Conservation (phyloP, 1,140 invertebrate genomes). For the Riptortus pedestris region DNA sequence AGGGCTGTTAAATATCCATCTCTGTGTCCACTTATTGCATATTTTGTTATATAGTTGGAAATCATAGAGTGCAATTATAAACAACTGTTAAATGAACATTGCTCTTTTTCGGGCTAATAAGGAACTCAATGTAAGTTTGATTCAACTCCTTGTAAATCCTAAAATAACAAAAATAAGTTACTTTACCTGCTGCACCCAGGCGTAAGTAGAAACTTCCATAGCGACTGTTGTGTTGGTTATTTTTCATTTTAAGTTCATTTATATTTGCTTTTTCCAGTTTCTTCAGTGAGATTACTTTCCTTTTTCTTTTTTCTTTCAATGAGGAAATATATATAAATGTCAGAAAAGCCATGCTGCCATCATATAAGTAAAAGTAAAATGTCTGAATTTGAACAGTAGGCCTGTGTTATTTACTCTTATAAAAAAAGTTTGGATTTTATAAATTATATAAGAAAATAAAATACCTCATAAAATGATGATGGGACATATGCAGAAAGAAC, state of each 20-base stretch:
- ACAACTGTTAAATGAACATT: too few relatives aligned
- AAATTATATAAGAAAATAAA: not conserved
- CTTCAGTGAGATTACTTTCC: too few relatives aligned
- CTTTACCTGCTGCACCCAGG: conserved; percentile 81
- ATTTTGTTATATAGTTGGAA: too few relatives aligned
- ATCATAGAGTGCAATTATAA: too few relatives aligned
- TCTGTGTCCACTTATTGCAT: too few relatives aligned
- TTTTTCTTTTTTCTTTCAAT: conserved; percentile 33
- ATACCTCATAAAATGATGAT: conserved; percentile 76
- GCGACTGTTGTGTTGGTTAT: conserved; percentile 43
- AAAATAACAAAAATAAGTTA: too few relatives aligned
- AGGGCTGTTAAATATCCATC: too few relatives aligned
- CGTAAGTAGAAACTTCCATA: conserved; percentile 87
- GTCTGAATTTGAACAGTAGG: conserved; percentile 40
- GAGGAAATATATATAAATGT: conserved; percentile 60
- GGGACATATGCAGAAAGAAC: conserved; percentile 82
- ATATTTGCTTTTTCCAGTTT: conserved; percentile 18
- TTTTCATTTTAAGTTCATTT: not conserved
- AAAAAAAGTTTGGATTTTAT: too few relatives aligned
- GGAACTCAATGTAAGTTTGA: too few relatives aligned
- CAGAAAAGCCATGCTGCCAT: conserved; percentile 78
- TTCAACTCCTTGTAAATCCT: too few relatives aligned
- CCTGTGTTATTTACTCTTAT: not conserved
- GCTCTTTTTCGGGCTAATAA: too few relatives aligned
- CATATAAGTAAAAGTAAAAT: conserved; percentile 81